These are phyloP conservation scores for Herpetotheres cachinnans DNA, from an alignment of 2,113 vertebrate species.

Conservation along the genomic window DNA sequence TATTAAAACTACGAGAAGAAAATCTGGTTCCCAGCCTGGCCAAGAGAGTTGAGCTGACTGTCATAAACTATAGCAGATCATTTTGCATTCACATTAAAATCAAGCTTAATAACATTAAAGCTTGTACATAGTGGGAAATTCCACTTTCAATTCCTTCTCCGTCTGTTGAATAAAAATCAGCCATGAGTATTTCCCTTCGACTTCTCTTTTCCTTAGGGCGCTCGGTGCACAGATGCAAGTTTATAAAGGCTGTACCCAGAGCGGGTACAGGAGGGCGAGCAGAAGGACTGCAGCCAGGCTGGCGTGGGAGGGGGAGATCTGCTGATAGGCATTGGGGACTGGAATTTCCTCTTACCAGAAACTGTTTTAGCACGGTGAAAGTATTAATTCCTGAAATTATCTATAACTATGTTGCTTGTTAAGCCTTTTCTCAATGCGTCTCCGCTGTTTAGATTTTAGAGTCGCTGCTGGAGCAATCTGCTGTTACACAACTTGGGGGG, in stretches of 20 bases:
- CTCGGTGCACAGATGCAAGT: background rate
- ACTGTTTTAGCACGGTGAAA: background rate
- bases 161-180: background rate
- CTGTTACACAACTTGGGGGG: background rate
- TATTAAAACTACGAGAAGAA: slow-evolving; percentile 2
- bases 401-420: background rate
- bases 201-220: background rate
- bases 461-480: background rate
- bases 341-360: background rate
- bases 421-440: background rate
- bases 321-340: fast-evolving
- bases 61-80: slow-evolving; percentile 13
- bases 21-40: background rate
- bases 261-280: background rate
- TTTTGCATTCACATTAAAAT: slow-evolving; percentile 23
- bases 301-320: background rate
- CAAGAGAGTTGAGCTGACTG: background rate
- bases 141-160: slow-evolving; percentile 18
- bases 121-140: background rate
- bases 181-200: background rate
- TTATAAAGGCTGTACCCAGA: background rate
- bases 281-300: background rate
- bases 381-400: background rate
- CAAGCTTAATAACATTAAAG: slow-evolving; percentile 14
- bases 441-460: background rate